Base-by-base conservation (phyloP, 2,113 vertebrate species). In the Callaeas wilsoni region DNA sequence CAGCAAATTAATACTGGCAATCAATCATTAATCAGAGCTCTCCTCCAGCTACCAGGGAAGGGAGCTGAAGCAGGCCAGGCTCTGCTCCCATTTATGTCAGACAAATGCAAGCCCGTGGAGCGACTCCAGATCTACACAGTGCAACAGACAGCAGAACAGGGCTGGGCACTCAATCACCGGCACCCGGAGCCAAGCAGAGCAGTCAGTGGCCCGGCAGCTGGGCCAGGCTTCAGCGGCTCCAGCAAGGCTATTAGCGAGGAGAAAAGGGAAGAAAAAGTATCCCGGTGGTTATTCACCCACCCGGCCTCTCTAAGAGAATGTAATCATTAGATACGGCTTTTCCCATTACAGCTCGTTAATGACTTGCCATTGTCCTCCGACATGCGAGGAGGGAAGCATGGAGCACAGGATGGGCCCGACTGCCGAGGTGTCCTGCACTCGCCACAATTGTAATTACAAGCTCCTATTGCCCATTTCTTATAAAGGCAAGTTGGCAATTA, bases 281-380 rank as follows among this genome's bases (percentile, higher is more conserved):
- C 35, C 68, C 37, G 11, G 87, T 6, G 62, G 78, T 79, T 90
- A 57, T 81, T 89, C 87, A 75, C 86, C 73, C 25, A 1, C 70
- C 90, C 69, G 4, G 92, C 79, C 93, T 67, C 12, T 52, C 88
- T 77, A 89, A 94, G 86, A 65, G 82, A 96, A 93, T 91, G 94
- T 41, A 60, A 79, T 80, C 60, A 39, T 91, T 93, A 95, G 94
- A 94, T 91, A 96, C 4, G 85, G 78, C 63, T 80, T 93, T 96
- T 93, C 91, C 86, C 76, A 95, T 96, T 96, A 93, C 53, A 55
- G 81, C 39, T 55, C n/a, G 30, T 81, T 95, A 95, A 94, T 93
- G 95, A 94, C 62, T 94, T 92, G 91, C 95, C 84, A 89, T 96
- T 96, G 94, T 97, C 92, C 93, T 94, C 93, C 2, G 91, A 19